Conservation (phyloP, 2,797 vertebrate genomes). For the Cheirogaleus major region DNA sequence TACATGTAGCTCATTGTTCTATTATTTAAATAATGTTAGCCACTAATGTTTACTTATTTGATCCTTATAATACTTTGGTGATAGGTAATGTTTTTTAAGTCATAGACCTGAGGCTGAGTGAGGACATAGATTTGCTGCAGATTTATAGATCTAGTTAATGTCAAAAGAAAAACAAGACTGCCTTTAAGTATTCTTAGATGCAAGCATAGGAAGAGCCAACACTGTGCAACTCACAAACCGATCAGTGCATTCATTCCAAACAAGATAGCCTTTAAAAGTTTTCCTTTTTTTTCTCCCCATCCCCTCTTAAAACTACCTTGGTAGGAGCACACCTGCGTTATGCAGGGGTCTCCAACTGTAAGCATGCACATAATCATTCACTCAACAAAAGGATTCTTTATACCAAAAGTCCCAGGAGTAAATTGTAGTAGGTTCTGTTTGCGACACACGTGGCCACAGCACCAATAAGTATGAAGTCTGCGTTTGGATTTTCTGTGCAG, state of each 20-base stretch:
- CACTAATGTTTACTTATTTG: background rate
- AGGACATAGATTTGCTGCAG: background rate
- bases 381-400: slow-evolving; percentile 17
- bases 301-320: background rate
- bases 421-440: background rate
- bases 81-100: background rate
- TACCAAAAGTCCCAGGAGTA: background rate
- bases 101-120: background rate
- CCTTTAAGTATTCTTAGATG: background rate
- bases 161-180: background rate
- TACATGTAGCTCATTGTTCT: background rate
- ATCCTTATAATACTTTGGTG: background rate
- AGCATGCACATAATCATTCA: background rate
- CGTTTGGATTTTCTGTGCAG: slow-evolving; percentile 61
- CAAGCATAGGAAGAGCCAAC: background rate
- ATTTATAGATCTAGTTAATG: background rate
- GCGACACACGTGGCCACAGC: background rate
- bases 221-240: background rate
- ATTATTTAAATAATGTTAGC: background rate
- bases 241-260: background rate
- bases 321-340: slow-evolving; percentile 20
- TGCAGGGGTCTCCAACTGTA: background rate
- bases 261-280: background rate
- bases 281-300: background rate
- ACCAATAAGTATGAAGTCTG: background rate